Evolutionary conservation across 2,888 invertebrate genomes (phyloP), one percentile per base, ranked within the genome.

Genomic region (Diogma glabrata): DNA sequence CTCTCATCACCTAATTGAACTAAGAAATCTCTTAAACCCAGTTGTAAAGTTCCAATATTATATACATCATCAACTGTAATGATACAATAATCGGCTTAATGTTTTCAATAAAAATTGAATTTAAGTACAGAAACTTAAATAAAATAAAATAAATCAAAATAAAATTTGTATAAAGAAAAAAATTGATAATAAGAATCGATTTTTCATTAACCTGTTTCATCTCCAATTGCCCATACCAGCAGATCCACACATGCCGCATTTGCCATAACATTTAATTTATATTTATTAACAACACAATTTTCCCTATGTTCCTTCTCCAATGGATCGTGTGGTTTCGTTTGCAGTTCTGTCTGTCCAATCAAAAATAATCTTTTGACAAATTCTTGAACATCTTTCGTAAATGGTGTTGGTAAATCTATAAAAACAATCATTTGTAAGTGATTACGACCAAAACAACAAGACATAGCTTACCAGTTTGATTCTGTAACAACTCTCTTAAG

Each of bases 161-260:
- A 36, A 28, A 23, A 43, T n/a, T 14, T 30, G n/a, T 17, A 30
- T 26, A 47, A 33, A 46, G 46, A 23, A 28, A 48, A 36, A 10
- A 28, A 24, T 48, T n/a, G 9, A 51, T 8, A 45, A 28, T 10
- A 26, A 12, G 12, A 45, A 23, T 10, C 9, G 8, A 24, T 22
- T 24, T 24, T 14, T 33, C 40, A 58, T 63, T 73, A 68, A 92
- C 94, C 93, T 64, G 90, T 88, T 74, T 96, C 96, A 67, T 96
- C 96, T 1, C 88, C 87, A 57, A 95, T 93, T 1, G 96, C 94
- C 97, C 97, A 99, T 24, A 97, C 95, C 2, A 99, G 76, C 7
- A 99, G 75, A 69, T 99, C 96, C 0, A 99, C 93, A 64, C 96
- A 97, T 1, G 94, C 94, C 0, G 96, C 93, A 71, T 95, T 95